Evolutionary conservation across 2,797 vertebrate genomes (phyloP).

Genomic region (Typhlichthys subterraneus): DNA sequence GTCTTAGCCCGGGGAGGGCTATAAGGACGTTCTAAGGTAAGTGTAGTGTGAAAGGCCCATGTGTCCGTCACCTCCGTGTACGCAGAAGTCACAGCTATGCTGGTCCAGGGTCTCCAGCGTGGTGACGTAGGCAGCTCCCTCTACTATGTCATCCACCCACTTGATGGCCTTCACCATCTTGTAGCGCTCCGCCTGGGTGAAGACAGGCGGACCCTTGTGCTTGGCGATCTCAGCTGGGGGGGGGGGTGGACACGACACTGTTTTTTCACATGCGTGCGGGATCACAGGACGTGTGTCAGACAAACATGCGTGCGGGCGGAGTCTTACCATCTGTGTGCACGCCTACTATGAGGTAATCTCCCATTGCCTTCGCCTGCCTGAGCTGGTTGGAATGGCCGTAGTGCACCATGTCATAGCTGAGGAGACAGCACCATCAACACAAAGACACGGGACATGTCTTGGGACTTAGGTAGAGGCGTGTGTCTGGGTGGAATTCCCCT

Average conservation of each 20-base stretch:
- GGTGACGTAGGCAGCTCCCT: conserved; percentile 94
- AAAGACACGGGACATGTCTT: background rate
- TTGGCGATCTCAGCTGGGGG: conserved; percentile 90
- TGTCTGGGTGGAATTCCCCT: too few species aligned
- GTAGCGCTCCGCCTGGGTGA: conserved; percentile 94
- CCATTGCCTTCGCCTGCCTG: conserved; percentile 94
- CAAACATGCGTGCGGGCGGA: background rate
- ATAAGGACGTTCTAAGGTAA: too few species aligned
- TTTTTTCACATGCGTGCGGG: too few species aligned
- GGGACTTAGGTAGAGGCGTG: background rate
- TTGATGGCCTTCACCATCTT: conserved; percentile 98
- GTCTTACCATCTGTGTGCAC: conserved; percentile 92
- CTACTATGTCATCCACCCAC: conserved; percentile 97
- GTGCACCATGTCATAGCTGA: conserved; percentile 99
- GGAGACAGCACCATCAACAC: conserved; percentile 10
- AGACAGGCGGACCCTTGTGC: conserved; percentile 97
- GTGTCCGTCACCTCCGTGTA: conserved; percentile 70
- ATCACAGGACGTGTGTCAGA: background rate
- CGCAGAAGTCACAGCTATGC: conserved; percentile 93
- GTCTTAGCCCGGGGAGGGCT: too few species aligned
- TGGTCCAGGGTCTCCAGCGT: conserved; percentile 93
- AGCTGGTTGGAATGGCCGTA: conserved; percentile 98
- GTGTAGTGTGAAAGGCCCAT: too few species aligned
- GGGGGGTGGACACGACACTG: background rate
- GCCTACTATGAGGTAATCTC: conserved; percentile 92